A percentile compares a stretch with the other conserved stretches of the same genome.
These are phyloP conservation scores for Drosophila ananassae DNA, from an alignment of 1,140 invertebrate genomes.

Conservation along the genomic window DNA sequence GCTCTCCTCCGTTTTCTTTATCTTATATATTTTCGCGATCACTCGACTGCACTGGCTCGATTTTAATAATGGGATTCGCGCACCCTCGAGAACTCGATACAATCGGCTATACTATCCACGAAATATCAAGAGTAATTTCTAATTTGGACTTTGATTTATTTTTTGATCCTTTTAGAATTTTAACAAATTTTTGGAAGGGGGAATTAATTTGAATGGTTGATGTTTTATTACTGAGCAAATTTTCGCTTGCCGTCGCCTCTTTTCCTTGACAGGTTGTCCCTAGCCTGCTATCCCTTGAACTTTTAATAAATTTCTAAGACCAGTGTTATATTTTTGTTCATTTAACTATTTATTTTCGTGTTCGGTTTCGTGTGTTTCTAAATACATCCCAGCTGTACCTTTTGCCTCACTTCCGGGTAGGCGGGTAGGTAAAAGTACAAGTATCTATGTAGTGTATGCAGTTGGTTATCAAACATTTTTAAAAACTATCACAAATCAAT, in stretches of 20 bases:
- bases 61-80: constrained; percentile 9
- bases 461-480: constrained; percentile 74
- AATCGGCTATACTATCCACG: constrained; percentile 59
- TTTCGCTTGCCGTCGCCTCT: background rate
- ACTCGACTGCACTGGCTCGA: constrained; percentile 46
- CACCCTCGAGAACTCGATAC: constrained; percentile 16
- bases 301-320: background rate
- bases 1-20: constrained; percentile 46
- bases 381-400: constrained; percentile 59
- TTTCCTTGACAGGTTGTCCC: constrained; percentile 9
- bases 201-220: constrained; percentile 67
- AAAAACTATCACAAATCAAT: constrained; percentile 82
- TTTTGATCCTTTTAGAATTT: constrained; percentile 81
- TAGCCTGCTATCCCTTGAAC: background rate
- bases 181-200: constrained; percentile 68
- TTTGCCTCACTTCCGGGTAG: constrained; percentile 12
- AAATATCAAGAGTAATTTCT: constrained; percentile 73
- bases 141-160: constrained; percentile 75
- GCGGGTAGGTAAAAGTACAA: constrained; percentile 31
- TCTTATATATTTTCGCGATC: constrained; percentile 54
- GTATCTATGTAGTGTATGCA: constrained; percentile 36
- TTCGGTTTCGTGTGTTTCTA: constrained; percentile 51
- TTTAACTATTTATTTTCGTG: constrained; percentile 54
- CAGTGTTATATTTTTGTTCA: constrained; percentile 4
- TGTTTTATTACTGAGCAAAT: constrained; percentile 66